Base-by-base conservation (phyloP, 2,113 vertebrate species). In the Verasper variegatus region DNA sequence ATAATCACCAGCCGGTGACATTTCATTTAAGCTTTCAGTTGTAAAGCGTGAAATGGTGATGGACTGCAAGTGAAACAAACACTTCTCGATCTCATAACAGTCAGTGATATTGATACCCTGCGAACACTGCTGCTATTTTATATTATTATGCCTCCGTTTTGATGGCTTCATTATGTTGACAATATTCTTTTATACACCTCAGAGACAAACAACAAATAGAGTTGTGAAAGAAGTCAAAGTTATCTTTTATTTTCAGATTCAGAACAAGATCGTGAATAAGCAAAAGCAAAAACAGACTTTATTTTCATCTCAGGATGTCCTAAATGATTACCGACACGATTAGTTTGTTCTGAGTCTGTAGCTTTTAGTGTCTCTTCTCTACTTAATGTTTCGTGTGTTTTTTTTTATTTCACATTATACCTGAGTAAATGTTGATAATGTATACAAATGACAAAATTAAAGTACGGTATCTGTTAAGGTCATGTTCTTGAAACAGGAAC, bases 1-100 rank as follows among this genome's bases (percentile, higher is more conserved):
- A 49, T 68, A 58, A 40, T 71, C 31, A 20, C 37, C 54, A 84
- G 64, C 52, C 51, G 14, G 52, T 27, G 37, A 67, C 61, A 70
- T 78, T 67, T 62, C 0, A 84, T 87, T 61, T 74, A 71, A 82
- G 71, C 40, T 24, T 60, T 52, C 13, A 8, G 45, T 62, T 63
- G 37, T 45, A 62, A 80, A 68, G 17, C 76, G 52, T 68, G 37
- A 63, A 67, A 61, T 40, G 20, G 23, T 1, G 12, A 27, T 2
- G 14, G 45, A 49, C 40, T 51, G 35, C 56, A 71, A 68, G 49
- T 76, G 11, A 72, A 74, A 37, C 27, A 24, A 61, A 74, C 26
- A 13, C 7, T 4, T 45, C 35, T 66, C 35, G 1, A 37, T 37
- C n/a, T 21, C n/a, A 60, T 20, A 31, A 59, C 62, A 23, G 17